These are phyloP conservation scores for Cydia strobilella DNA, from an alignment of 1,140 invertebrate species.

Conservation along the genomic window DNA sequence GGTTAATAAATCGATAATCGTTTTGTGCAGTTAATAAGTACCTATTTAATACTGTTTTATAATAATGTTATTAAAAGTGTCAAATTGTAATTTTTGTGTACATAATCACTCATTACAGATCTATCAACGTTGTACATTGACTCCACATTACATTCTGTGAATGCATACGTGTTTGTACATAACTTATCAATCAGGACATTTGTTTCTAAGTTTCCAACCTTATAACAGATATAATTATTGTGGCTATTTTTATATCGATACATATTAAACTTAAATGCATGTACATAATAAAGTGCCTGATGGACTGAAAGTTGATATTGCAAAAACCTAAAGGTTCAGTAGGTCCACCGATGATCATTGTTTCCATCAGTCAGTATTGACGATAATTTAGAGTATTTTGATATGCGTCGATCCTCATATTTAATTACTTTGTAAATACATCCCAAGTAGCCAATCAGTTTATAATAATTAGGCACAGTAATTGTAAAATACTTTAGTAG, in stretches of 20 bases:
- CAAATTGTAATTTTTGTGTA: constrained; percentile 30
- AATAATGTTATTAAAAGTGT: not conserved
- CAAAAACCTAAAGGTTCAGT: too few relatives aligned
- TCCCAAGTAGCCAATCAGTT: too few relatives aligned
- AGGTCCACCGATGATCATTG: too few relatives aligned
- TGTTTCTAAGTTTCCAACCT: not conserved
- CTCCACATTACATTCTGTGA: constrained; percentile 8
- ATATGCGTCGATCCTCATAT: not conserved
- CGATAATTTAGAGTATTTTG: not conserved
- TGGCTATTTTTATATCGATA: not conserved
- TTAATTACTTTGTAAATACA: too few relatives aligned
- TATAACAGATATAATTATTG: not conserved
- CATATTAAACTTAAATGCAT: constrained; percentile 10
- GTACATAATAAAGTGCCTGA: not conserved
- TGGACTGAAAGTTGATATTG: not conserved
- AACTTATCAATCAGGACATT: constrained; percentile 12
- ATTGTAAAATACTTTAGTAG: too few relatives aligned
- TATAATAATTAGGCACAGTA: too few relatives aligned
- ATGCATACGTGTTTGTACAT: constrained; percentile 26
- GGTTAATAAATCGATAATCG: too few relatives aligned
- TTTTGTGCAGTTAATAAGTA: too few relatives aligned
- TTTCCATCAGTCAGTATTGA: too few relatives aligned
- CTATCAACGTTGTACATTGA: constrained; percentile 6
- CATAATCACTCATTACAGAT: constrained; percentile 18
- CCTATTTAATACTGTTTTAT: not conserved